Conservation (phyloP, 2,888 invertebrate species). For the Cheilosia scutellata region DNA sequence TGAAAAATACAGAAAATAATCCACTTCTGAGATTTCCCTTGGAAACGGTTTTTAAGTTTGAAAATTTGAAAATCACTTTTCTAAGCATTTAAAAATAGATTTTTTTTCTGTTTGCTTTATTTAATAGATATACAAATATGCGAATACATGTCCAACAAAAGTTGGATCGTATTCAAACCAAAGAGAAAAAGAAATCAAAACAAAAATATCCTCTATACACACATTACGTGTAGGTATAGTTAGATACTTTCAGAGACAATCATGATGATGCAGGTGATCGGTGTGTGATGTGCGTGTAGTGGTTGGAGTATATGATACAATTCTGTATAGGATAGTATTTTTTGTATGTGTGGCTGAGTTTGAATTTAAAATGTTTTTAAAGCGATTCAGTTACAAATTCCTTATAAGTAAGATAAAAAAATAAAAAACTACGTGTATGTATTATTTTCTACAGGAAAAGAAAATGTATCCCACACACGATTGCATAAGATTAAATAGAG, state of each 20-base stretch:
- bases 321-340: slow-evolving; percentile 29
- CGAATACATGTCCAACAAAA: slow-evolving; percentile 41
- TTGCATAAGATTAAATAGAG: slow-evolving; percentile 57
- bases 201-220: slow-evolving; percentile 7
- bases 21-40: background rate
- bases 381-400: slow-evolving; percentile 84
- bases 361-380: slow-evolving; percentile 69
- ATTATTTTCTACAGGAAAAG: slow-evolving; percentile 42
- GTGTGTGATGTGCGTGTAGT: slow-evolving; percentile 61
- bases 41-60: slow-evolving; percentile 2
- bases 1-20: background rate
- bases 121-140: slow-evolving; percentile 35
- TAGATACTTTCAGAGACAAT: slow-evolving; percentile 19
- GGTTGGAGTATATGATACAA: slow-evolving; percentile 38
- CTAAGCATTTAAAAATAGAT: slow-evolving; percentile 48
- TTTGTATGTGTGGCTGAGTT: slow-evolving; percentile 63
- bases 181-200: slow-evolving; percentile 31
- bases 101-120: slow-evolving; percentile 31
- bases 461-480: slow-evolving; percentile 29
- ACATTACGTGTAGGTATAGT: slow-evolving; percentile 5
- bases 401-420: slow-evolving; percentile 81
- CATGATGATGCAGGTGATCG: slow-evolving; percentile 53
- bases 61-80: slow-evolving; percentile 23
- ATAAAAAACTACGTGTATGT: slow-evolving; percentile 20
- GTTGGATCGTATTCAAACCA: slow-evolving; percentile 23